phyloP scores from a whole-genome alignment of 1,140 invertebrate genomes.

The Saccostrea glomerata region DNA sequence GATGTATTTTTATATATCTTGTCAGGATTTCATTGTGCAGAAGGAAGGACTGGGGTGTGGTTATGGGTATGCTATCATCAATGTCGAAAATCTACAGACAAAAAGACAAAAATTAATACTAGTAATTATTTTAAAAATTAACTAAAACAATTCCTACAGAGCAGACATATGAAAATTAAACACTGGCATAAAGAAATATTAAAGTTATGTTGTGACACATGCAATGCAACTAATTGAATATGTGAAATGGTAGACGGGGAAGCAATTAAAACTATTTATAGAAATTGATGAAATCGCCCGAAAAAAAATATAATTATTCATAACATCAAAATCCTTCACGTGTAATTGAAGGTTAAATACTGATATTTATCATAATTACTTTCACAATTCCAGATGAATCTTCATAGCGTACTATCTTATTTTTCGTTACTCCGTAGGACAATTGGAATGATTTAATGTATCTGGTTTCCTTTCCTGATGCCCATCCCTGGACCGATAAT shows the following conservation, averaged over 20 bases:
- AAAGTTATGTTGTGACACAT: no score
- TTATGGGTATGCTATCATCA: background rate
- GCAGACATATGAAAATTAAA: no score
- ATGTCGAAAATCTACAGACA: slow-evolving; percentile 15
- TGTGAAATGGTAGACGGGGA: no score
- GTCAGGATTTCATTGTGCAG: slow-evolving; percentile 42
- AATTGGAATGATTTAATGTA: background rate
- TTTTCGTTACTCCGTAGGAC: background rate
- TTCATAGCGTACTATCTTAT: background rate
- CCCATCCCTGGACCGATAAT: slow-evolving; percentile 7
- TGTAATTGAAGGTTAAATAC: no score
- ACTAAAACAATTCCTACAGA: no score
- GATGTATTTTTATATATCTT: slow-evolving; percentile 42
- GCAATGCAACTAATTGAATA: no score
- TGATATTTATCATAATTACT: background rate
- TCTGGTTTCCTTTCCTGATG: background rate
- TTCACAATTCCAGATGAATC: background rate
- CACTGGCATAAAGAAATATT: no score
- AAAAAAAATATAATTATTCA: no score
- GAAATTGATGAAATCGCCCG: no score
- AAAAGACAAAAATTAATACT: background rate
- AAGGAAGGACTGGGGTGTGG: slow-evolving; percentile 38
- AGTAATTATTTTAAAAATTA: no score
- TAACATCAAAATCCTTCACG: no score
- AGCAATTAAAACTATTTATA: no score